Conservation (phyloP, 2,113 vertebrate genomes). For the Coturnix japonica region DNA sequence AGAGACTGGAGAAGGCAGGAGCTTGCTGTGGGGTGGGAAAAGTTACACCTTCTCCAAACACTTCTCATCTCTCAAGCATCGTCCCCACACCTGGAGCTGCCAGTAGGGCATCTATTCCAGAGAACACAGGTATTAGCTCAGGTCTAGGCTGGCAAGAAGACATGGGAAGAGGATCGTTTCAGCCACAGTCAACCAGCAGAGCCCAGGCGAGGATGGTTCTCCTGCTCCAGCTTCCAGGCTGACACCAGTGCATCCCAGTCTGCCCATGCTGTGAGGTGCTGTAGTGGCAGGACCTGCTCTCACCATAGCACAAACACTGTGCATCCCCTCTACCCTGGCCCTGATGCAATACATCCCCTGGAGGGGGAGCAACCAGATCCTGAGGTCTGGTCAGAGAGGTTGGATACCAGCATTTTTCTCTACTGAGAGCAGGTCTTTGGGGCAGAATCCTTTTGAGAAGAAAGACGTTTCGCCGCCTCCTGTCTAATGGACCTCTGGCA, state of each 20-base stretch:
- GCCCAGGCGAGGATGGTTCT: not conserved
- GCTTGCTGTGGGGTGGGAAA: not conserved
- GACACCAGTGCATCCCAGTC: not conserved
- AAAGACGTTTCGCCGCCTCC: not conserved
- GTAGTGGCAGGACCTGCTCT: not conserved
- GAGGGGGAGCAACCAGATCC: not conserved
- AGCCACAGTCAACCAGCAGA: not conserved
- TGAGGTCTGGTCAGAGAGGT: not conserved
- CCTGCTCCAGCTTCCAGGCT: not conserved
- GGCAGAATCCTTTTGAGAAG: not conserved
- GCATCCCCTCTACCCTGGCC: not conserved
- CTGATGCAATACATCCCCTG: not conserved
- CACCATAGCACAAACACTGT: fast-evolving
- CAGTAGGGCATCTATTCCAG: not conserved
- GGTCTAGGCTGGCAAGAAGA: not conserved
- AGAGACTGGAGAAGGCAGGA: not conserved
- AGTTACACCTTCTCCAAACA: not conserved
- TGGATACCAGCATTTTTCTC: not conserved
- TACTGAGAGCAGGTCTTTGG: not conserved
- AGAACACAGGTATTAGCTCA: not conserved
- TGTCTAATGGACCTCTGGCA: not conserved
- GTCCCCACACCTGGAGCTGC: not conserved
- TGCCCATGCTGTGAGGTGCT: not conserved
- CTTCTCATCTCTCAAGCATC: not conserved
- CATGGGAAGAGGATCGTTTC: not conserved